Evolutionary conservation across 2,797 vertebrate species (phyloP).

Genomic region (Gorsachius magnificus): DNA sequence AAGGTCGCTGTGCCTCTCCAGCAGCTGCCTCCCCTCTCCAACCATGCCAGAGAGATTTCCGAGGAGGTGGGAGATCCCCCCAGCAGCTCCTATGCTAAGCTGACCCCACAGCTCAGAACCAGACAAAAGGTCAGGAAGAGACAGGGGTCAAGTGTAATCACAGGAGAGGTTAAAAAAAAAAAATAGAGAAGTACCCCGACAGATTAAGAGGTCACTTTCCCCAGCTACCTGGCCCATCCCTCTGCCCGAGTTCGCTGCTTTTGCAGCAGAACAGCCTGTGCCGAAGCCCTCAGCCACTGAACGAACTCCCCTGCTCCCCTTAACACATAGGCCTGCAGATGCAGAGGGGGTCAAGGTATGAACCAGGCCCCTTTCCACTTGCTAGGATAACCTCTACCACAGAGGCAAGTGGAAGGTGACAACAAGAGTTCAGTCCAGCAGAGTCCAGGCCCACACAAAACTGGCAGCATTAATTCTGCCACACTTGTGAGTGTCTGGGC

Average conservation of each 20-base stretch:
- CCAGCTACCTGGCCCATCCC: neutral
- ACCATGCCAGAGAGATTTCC: neutral
- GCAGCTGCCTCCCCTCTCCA: neutral
- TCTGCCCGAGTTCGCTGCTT: neutral
- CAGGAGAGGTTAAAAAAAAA: neutral
- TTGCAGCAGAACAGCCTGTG: neutral
- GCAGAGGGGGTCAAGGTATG: neutral
- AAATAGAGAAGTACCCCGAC: neutral
- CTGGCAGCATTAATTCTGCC: neutral
- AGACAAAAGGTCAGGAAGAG: neutral
- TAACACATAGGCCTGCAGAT: neutral
- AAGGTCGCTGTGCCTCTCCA: neutral
- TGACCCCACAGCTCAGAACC: neutral
- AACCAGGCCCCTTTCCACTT: neutral
- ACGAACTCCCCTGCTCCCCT: neutral
- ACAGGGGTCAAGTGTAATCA: neutral
- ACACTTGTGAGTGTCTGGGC: rapidly evolving
- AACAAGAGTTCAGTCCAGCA: rapidly evolving
- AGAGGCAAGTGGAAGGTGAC: neutral
- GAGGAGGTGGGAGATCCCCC: neutral
- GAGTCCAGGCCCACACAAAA: neutral
- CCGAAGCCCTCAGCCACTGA: neutral
- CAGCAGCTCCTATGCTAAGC: neutral
- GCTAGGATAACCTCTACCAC: neutral
- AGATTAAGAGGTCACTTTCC: neutral